These are phyloP conservation scores for Acipenser ruthenus DNA, from an alignment of 2,797 vertebrate species.

Conservation along the genomic window DNA sequence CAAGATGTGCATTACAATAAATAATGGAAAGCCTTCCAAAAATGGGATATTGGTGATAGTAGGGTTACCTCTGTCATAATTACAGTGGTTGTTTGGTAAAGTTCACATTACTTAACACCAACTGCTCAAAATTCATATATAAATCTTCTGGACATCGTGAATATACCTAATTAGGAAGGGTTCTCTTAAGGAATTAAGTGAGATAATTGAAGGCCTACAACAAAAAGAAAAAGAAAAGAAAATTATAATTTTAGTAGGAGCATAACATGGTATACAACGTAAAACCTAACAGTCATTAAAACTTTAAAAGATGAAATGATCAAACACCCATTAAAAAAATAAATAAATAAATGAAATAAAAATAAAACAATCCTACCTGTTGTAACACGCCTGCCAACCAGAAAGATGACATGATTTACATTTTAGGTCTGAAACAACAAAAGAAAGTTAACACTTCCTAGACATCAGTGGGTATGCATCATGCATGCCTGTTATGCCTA, in stretches of 20 bases:
- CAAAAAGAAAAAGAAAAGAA: not conserved
- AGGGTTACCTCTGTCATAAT: no score
- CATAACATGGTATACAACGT: not conserved
- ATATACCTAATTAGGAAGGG: no score
- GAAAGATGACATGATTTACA: not conserved
- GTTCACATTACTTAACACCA: no score
- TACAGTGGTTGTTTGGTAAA: no score
- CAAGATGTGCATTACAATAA: no score
- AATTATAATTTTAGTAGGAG: not conserved
- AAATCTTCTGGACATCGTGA: no score
- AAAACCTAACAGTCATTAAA: not conserved
- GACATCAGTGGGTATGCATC: not conserved
- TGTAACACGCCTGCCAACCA: not conserved
- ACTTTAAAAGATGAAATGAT: not conserved
- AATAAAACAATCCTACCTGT: not conserved
- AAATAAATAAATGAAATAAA: not conserved
- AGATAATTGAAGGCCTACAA: no score
- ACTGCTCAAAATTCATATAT: no score
- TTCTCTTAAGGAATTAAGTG: no score
- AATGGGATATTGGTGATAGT: no score
- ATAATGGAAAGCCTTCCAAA: no score
- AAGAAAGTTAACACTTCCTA: not conserved
- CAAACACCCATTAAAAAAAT: not conserved
- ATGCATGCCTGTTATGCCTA: not conserved
- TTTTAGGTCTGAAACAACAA: not conserved